phyloP scores from a whole-genome alignment of 2,113 vertebrate species.

The Dicerorhinus sumatrensis region DNA sequence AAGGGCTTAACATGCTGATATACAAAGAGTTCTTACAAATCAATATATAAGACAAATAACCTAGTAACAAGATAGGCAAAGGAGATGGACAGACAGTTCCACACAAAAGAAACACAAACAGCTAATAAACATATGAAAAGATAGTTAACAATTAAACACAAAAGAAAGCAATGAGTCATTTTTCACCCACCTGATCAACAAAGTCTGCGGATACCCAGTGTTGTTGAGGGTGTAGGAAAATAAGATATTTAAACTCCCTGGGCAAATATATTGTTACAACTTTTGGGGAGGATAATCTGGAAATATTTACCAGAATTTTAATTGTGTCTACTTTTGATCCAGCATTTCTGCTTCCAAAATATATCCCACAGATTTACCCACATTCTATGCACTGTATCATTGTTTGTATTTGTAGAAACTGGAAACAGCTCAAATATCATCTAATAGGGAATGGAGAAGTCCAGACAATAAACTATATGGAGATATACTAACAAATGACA shows the following conservation, averaged over 20 bases:
- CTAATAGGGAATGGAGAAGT: background rate
- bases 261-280: background rate
- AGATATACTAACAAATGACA: background rate
- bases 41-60: background rate
- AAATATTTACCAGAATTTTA: background rate
- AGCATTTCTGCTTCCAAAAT: background rate
- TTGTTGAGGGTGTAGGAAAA: background rate
- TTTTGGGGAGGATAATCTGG: background rate
- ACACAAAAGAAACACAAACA: background rate
- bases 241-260: background rate
- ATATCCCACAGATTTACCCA: background rate
- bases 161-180: background rate
- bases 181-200: background rate
- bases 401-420: background rate
- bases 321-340: background rate
- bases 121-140: background rate
- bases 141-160: background rate
- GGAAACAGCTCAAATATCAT: background rate
- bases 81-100: background rate
- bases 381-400: background rate
- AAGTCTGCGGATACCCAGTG: background rate
- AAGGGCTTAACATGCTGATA: background rate
- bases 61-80: background rate
- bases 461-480: background rate
- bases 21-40: background rate